Conservation (phyloP, 2,888 invertebrate genomes). For the Spicauda simplicius region DNA sequence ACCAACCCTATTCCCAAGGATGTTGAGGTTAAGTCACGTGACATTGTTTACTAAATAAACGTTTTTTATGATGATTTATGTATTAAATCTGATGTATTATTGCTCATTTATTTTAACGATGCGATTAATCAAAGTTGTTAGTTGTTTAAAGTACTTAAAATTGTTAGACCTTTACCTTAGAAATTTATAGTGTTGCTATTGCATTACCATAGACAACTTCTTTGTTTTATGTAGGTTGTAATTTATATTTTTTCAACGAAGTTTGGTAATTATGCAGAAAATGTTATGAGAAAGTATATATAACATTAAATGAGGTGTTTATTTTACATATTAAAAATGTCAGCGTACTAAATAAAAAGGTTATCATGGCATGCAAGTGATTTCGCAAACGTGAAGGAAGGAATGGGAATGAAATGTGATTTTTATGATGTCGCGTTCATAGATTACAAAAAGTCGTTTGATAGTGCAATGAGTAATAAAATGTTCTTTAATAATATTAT, state of each 20-base stretch:
- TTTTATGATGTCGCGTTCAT: slow-evolving; percentile 52
- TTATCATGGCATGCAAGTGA: slow-evolving; percentile 21
- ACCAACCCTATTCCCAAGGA: slow-evolving; percentile 47
- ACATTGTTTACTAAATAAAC: slow-evolving; percentile 23
- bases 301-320: not conserved
- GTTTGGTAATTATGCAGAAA: not conserved
- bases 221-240: not conserved
- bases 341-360: not conserved
- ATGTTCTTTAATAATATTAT: not conserved
- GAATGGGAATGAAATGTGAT: slow-evolving; percentile 57
- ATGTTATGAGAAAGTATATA: not conserved
- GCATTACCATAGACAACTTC: not conserved
- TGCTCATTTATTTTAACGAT: not conserved
- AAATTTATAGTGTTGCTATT: not conserved
- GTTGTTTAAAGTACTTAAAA: not conserved
- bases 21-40: slow-evolving; percentile 34
- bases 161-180: not conserved
- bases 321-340: not conserved
- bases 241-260: not conserved
- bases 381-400: slow-evolving; percentile 44
- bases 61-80: too few relatives aligned
- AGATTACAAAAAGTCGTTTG: slow-evolving; percentile 6
- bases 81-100: not conserved
- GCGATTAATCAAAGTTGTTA: not conserved
- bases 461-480: not conserved